Base-by-base conservation (phyloP, 2,113 vertebrate species). In the Capreolus pygargus region DNA sequence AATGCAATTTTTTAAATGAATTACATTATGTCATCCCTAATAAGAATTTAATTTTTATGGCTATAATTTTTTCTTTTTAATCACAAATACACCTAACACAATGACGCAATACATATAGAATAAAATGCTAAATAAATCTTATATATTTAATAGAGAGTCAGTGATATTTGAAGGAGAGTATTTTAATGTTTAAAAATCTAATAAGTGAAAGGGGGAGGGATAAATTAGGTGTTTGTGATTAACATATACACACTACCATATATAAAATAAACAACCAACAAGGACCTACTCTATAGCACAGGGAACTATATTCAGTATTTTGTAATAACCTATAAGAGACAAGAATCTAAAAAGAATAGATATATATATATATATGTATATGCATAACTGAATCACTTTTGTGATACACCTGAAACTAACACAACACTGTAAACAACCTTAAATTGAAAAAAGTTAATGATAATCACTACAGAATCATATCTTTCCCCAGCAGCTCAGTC, bases 1-100 rank as follows among this genome's bases (percentile, higher is more conserved):
- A 92, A 50, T 21, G 28, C 15, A 67, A 25, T 45, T 81, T 95
- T 97, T 83, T 43, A 89, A 60, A 90, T 86, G 17, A 97, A 97
- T 89, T 95, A 50, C 6, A 86, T 2, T 50, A 43, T 91, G 14
- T 39, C n/a, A 86, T 54, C 19, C 10, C 39, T 86, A 91, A 61
- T 43, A 96, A 83, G 14, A 91, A 94, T 54, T 81, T 82, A 81
- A 74, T 70, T 78, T 64, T 94, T 88, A 90, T 60, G 5, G 10
- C 9, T 92, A 50, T 36, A 19, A 10, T 33, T 64, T 83, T 95
- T 52, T 92, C 25, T 52, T 52, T 97, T 94, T 78, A 82, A 88
- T 86, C 81, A 98, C n/a, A 96, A 76, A 76, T 47, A 91, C 13
- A 4, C 2, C 4, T 89, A 92, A 89, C 39, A 91, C 76, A 27